phyloP scores from a whole-genome alignment of 2,113 vertebrate genomes.

The Galeopterus variegatus region DNA sequence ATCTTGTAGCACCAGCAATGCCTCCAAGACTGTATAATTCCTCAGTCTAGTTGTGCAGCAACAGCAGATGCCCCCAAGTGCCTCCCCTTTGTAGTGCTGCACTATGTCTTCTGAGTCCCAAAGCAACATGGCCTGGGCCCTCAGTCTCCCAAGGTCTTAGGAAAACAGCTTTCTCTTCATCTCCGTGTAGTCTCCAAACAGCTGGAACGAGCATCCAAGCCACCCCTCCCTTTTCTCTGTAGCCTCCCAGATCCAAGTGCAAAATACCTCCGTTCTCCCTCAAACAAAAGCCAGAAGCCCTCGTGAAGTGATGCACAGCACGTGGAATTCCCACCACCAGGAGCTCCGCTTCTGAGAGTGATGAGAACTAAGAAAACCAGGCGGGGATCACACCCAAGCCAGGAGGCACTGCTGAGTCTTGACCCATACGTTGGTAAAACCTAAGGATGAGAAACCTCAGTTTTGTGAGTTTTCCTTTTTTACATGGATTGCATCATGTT shows the following conservation, averaged over 20 bases:
- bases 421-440: background rate
- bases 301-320: too few relatives aligned
- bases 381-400: too few relatives aligned
- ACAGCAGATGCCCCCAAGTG: background rate
- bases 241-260: background rate
- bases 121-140: background rate
- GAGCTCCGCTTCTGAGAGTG: too few relatives aligned
- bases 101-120: background rate
- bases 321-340: too few relatives aligned
- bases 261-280: background rate
- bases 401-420: too few relatives aligned
- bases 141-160: background rate
- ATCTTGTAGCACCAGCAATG: background rate
- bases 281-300: background rate
- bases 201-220: background rate
- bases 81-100: background rate
- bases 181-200: background rate
- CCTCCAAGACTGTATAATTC: background rate
- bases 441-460: background rate
- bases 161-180: background rate
- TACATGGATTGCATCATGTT: background rate
- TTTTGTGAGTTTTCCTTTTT: background rate
- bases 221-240: background rate
- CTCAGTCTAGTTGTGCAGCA: background rate
- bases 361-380: too few relatives aligned